Conservation (phyloP, 1,140 invertebrate genomes). For the Drosophila busckii region DNA sequence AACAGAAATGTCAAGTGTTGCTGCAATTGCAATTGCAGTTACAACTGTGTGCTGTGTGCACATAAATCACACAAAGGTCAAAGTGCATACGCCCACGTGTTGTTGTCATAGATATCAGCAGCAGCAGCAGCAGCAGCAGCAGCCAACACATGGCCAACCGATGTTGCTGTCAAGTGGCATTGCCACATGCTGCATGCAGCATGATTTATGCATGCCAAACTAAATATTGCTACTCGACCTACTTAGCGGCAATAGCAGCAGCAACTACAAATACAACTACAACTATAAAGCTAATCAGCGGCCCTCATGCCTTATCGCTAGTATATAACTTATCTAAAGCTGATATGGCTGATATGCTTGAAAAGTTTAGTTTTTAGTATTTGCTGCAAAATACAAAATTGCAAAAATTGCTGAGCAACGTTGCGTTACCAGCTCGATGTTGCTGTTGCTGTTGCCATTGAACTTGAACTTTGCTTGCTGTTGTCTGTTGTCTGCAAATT, state of each 20-base stretch:
- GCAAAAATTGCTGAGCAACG: conserved; percentile 1
- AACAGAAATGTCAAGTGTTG: conserved; percentile 50
- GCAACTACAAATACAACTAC: too few relatives aligned
- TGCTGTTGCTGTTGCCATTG: conserved; percentile 41
- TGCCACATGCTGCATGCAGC: too few relatives aligned
- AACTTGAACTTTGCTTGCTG: conserved; percentile 60
- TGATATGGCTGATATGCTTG: conserved; percentile 11
- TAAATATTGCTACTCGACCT: conserved; percentile 34
- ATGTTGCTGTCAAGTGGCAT: conserved; percentile 57
- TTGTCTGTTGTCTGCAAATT: conserved; percentile 46
- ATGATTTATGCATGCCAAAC: conserved; percentile 48
- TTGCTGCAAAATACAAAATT: conserved; percentile 4
- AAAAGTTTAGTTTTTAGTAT: background rate
- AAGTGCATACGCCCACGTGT: conserved; percentile 48
- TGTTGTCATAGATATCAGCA: conserved; percentile 9
- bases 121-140: conserved; percentile 15
- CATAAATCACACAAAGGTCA: conserved; percentile 66
- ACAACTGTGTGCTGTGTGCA: conserved; percentile 3
- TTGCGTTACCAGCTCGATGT: background rate
- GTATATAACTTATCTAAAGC: conserved; percentile 16
- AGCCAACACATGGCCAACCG: conserved; percentile 42
- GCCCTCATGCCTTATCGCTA: conserved; percentile 19
- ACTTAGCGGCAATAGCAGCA: too few relatives aligned
- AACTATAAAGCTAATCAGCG: conserved; percentile 25
- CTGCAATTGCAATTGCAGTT: conserved; percentile 16